Evolutionary conservation across 1,140 invertebrate genomes (phyloP), one percentile per base, ranked within the genome.

Genomic region (Zaprionus camerounensis): DNA sequence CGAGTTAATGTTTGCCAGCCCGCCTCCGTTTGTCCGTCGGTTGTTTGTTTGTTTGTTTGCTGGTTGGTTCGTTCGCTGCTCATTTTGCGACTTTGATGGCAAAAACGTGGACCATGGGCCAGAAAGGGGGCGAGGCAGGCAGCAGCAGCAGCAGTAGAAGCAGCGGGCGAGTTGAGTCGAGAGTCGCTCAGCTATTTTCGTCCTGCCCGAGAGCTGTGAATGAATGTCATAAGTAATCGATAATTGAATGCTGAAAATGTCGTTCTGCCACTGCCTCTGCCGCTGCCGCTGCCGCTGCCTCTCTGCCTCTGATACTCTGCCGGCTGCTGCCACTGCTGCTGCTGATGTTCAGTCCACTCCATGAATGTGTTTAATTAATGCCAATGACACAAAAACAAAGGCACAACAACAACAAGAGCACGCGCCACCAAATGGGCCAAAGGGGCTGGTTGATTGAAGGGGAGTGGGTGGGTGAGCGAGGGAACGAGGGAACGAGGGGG

Each of bases 351-450:
- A 51, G 57, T 67, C 56, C 64, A 55, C 67, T 56, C 76, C 67
- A 86, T 86, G 85, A 88, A 90, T 80, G 81, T 90, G 85, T 90
- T 90, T 88, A 88, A 88, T 88, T 88, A 88, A 88, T 84, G 85
- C 78, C 79, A 86, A 80, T 80, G 79, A 58, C 34, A 67, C 57
- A 79, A 15, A 73, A 22, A 75, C 56, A 75, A 31, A 46, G 17
- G 17, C 24, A 59, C 41, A 68, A 65, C 17, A 53, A 44, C 20
- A 72, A 66, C 61, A 78, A 41, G 41, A 53, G 46, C 62, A 75
- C 24, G 57, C 66, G 59, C 38, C 9, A 34, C 38, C 38, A 58
- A 72, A 41, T 20, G 28, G 28, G 5, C 17, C 57, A 34, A 13
- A 55, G 22, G 49, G 53, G 34, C 7, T 9, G 41, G 6, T n/a